phyloP scores from a whole-genome alignment of 1,140 invertebrate genomes.

The Nymphalis io region DNA sequence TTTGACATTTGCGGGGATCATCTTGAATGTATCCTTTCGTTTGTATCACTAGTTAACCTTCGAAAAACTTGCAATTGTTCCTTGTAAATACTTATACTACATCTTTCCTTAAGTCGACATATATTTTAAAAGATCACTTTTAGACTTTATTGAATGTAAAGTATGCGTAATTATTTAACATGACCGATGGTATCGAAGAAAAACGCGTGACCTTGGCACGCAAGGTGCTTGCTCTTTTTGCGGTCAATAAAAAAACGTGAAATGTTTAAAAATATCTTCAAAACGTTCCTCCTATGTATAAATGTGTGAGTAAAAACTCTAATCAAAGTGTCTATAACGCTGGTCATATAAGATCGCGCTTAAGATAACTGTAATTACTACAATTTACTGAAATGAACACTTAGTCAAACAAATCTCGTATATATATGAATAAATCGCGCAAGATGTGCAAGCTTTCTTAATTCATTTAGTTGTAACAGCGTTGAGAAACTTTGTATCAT shows the following conservation, averaged over 20 bases:
- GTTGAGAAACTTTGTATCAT: constrained; percentile 56
- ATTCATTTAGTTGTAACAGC: constrained; percentile 47
- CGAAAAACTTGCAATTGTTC: constrained; percentile 59
- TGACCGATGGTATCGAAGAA: constrained; percentile 58
- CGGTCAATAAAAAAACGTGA: constrained; percentile 62
- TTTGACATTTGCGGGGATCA: constrained; percentile 67
- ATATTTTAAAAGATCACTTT: background rate
- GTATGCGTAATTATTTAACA: constrained; percentile 51
- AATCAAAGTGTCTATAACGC: background rate
- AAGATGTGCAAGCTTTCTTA: constrained; percentile 52
- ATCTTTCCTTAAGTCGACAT: constrained; percentile 23
- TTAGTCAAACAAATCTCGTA: background rate
- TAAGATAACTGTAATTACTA: too few species aligned
- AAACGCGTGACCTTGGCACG: constrained; percentile 57
- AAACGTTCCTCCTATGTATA: background rate
- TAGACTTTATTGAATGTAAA: constrained; percentile 12
- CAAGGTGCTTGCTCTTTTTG: constrained; percentile 71
- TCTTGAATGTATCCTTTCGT: constrained; percentile 68
- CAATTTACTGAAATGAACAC: background rate
- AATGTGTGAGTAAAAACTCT: background rate
- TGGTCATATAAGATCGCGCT: too few species aligned
- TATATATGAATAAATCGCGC: background rate
- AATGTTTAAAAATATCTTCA: constrained; percentile 50
- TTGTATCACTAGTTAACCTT: constrained; percentile 68
- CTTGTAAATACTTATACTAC: constrained; percentile 27